phyloP scores from a whole-genome alignment of 1,140 invertebrate genomes.

The Ctenoplectra terminalis region DNA sequence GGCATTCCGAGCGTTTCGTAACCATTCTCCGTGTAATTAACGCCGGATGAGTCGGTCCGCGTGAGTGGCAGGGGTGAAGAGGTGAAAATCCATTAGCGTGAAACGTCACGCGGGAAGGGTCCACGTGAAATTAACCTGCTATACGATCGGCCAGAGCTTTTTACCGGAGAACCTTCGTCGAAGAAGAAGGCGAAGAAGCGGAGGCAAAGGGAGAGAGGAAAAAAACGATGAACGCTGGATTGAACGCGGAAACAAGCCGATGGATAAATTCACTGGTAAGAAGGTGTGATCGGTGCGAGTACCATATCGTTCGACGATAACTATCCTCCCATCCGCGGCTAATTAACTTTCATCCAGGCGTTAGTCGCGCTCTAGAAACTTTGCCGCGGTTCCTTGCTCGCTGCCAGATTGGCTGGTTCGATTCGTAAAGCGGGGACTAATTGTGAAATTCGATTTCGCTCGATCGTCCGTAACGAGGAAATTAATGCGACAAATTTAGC shows the following conservation, averaged over 20 bases:
- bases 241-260: conserved; percentile 33
- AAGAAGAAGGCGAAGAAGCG: not conserved
- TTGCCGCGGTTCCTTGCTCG: too few species aligned
- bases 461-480: conserved; percentile 29
- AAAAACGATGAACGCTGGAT: not conserved
- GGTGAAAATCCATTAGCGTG: conserved; percentile 71
- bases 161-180: conserved; percentile 8
- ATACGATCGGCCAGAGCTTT: conserved; percentile 54
- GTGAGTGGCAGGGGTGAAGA: conserved; percentile 62
- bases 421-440: conserved; percentile 28
- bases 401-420: not conserved
- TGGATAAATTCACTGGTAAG: conserved; percentile 47
- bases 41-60: conserved; percentile 63
- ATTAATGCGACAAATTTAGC: conserved; percentile 29
- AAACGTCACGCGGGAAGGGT: conserved; percentile 63
- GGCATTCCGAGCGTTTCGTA: conserved; percentile 66
- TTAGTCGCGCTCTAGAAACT: conserved; percentile 33
- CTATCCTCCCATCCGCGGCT: not conserved
- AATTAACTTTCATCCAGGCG: conserved; percentile 40
- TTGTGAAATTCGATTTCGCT: conserved; percentile 49
- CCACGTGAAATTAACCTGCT: conserved; percentile 68
- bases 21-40: conserved; percentile 70
- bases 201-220: too few species aligned
- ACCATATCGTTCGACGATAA: conserved; percentile 11
- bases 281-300: conserved; percentile 49